Evolutionary conservation across 2,113 vertebrate species (phyloP).

Genomic region (Taurulus bubalis): DNA sequence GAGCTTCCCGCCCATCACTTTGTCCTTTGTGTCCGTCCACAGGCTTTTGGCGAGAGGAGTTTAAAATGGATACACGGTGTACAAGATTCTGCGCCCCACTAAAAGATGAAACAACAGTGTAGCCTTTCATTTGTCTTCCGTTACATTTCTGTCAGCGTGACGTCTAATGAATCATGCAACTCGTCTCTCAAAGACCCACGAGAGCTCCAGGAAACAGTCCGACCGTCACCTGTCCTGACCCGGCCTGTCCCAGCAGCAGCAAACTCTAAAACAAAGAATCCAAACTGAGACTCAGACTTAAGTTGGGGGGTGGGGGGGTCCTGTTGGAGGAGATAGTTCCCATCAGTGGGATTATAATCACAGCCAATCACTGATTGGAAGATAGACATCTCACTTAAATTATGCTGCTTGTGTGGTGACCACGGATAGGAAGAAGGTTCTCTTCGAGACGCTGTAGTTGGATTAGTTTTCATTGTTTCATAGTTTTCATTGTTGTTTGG

Average conservation of each 20-base stretch:
- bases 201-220: background rate
- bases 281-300: no score
- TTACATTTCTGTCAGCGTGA: conserved; percentile 25
- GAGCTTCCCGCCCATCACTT: conserved; percentile 18
- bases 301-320: no score
- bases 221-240: background rate
- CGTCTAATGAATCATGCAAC: conserved; percentile 46
- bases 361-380: background rate
- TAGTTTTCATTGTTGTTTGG: no score
- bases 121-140: conserved; percentile 30
- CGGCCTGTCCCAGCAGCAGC: background rate
- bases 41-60: background rate
- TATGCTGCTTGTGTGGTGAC: background rate
- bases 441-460: background rate
- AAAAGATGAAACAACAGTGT: conserved; percentile 17
- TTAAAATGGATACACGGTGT: background rate
- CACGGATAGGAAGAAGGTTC: background rate
- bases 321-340: background rate
- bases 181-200: conserved; percentile 13
- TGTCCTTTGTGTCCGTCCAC: conserved; percentile 2
- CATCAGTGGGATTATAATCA: background rate
- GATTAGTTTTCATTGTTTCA: no score
- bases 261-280: background rate
- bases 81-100: conserved; percentile 9
- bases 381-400: background rate